Percentiles rank a stretch among this genome's conserved stretches.
These are phyloP conservation scores for Pseudochirops cupreus DNA, from an alignment of 2,797 vertebrate species.

Conservation along the genomic window DNA sequence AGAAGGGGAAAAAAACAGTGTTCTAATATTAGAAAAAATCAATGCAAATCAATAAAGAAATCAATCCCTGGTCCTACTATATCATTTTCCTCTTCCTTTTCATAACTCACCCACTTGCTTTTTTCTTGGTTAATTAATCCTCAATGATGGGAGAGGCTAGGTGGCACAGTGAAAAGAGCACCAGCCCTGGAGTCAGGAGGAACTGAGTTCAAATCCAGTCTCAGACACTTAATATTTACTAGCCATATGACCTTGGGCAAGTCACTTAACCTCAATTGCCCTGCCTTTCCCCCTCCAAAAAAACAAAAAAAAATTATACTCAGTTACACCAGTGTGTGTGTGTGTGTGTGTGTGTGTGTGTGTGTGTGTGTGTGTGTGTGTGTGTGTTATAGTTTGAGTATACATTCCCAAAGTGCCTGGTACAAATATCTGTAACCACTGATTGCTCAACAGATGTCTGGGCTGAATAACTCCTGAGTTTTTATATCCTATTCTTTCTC, in stretches of 20 bases:
- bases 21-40: constrained; percentile 21
- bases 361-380: neutral
- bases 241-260: too few relatives aligned
- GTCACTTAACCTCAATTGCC: too few relatives aligned
- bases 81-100: neutral
- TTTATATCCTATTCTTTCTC: neutral
- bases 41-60: neutral
- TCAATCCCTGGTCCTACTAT: neutral
- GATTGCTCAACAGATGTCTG: neutral
- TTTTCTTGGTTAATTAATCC: neutral
- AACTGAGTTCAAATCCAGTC: too few relatives aligned
- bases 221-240: too few relatives aligned
- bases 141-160: neutral
- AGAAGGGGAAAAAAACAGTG: neutral
- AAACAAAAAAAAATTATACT: neutral
- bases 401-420: neutral
- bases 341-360: too few relatives aligned
- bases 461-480: neutral
- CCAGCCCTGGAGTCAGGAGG: too few relatives aligned
- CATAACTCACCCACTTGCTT: neutral
- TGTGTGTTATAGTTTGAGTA: neutral
- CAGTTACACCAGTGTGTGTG: too few relatives aligned
- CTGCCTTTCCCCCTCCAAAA: too few relatives aligned
- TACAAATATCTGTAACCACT: neutral
- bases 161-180: too few relatives aligned